Conservation (phyloP, 2,888 invertebrate genomes). For the Athalia rosae region DNA sequence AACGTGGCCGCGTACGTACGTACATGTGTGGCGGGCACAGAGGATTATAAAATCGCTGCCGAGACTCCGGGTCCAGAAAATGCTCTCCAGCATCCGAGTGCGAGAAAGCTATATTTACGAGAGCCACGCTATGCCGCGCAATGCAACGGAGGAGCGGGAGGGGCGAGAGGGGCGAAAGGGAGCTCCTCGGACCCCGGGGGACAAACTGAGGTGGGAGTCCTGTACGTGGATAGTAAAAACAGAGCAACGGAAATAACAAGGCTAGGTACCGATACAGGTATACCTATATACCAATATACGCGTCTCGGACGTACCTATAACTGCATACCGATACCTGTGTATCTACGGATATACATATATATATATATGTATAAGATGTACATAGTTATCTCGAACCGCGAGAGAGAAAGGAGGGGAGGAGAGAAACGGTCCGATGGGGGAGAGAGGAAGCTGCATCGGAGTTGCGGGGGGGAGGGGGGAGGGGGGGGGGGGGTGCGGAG, state of each 20-base stretch:
- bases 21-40: neutral
- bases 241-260: slow-evolving; percentile 33
- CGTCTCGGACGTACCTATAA: neutral
- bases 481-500: slow-evolving; percentile 51
- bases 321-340: neutral
- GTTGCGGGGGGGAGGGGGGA: slow-evolving; percentile 34
- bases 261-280: slow-evolving; percentile 32
- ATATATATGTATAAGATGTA: neutral
- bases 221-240: slow-evolving; percentile 9
- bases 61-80: neutral
- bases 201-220: slow-evolving; percentile 46
- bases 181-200: slow-evolving; percentile 50
- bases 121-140: neutral
- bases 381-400: neutral
- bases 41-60: neutral
- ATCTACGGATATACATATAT: neutral
- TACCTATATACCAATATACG: neutral
- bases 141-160: slow-evolving; percentile 38
- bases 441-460: slow-evolving; percentile 2
- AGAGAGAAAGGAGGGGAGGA: slow-evolving; percentile 28
- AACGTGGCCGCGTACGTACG: neutral
- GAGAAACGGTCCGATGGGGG: neutral
- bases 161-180: slow-evolving; percentile 32
- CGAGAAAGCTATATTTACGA: slow-evolving; percentile 41
- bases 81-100: neutral